phyloP scores from a whole-genome alignment of 2,113 vertebrate genomes.

The Alligator mississippiensis region DNA sequence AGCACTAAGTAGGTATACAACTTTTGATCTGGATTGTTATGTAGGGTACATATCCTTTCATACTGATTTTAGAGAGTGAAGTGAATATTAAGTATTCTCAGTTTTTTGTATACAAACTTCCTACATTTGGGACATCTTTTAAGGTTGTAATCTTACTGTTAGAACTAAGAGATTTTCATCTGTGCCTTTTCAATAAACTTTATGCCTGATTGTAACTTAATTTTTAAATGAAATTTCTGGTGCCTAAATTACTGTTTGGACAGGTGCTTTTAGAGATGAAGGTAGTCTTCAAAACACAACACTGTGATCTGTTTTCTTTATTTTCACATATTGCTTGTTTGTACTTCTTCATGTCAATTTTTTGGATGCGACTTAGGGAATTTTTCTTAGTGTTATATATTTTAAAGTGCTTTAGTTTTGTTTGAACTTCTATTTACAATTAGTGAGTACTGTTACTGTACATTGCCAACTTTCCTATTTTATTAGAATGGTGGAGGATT shows the following conservation, averaged over 20 bases:
- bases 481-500: not conserved
- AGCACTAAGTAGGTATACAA: constrained; percentile 63
- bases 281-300: constrained; percentile 73
- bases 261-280: constrained; percentile 78
- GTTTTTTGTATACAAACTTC: constrained; percentile 61
- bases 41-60: constrained; percentile 50
- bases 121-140: constrained; percentile 69
- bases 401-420: constrained; percentile 45
- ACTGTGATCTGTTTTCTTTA: constrained; percentile 75
- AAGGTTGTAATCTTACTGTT: constrained; percentile 72
- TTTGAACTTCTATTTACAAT: constrained; percentile 26
- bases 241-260: constrained; percentile 78
- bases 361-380: constrained; percentile 56
- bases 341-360: constrained; percentile 62
- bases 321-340: constrained; percentile 50
- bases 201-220: constrained; percentile 70
- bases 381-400: constrained; percentile 61
- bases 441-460: constrained; percentile 53
- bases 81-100: constrained; percentile 55
- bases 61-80: constrained; percentile 74
- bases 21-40: constrained; percentile 54
- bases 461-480: constrained; percentile 28
- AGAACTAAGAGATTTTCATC: constrained; percentile 73
- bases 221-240: constrained; percentile 76
- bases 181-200: constrained; percentile 83